Conservation (phyloP, 2,797 vertebrate genomes). For the Jordanella pulchra region DNA sequence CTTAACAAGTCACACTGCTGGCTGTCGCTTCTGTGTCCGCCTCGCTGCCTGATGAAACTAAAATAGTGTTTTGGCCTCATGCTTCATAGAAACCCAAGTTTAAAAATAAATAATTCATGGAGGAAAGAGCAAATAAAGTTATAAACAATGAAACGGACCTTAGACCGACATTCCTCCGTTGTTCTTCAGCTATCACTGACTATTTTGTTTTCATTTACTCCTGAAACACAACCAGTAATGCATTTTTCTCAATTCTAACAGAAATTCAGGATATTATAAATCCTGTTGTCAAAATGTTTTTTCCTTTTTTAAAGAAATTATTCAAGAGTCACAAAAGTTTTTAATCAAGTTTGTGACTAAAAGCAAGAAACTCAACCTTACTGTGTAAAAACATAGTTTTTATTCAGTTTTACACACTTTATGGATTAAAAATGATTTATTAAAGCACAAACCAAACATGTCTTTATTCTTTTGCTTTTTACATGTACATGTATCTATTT, state of each 20-base stretch:
- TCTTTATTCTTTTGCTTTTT: too few species aligned
- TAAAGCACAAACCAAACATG: too few species aligned
- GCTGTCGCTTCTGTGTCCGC: conserved; percentile 35
- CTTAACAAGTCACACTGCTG: conserved; percentile 30
- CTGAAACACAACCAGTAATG: not conserved
- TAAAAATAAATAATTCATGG: conserved; percentile 30
- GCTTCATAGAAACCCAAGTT: conserved; percentile 18
- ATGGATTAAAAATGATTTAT: too few species aligned
- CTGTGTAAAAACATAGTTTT: too few species aligned
- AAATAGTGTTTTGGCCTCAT: conserved; percentile 38
- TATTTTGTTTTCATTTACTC: not conserved
- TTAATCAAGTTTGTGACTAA: too few species aligned
- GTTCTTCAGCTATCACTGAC: not conserved
- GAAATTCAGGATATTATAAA: not conserved
- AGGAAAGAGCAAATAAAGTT: conserved; percentile 17
- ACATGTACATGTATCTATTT: too few species aligned
- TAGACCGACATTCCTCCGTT: conserved; percentile 10
- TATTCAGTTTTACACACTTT: too few species aligned
- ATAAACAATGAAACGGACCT: conserved; percentile 8
- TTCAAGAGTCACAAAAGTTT: too few species aligned
- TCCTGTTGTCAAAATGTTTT: not conserved
- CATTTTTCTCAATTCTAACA: not conserved
- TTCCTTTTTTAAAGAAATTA: too few species aligned
- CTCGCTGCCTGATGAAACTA: conserved; percentile 43
- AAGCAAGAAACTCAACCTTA: too few species aligned